Evolutionary conservation across 2,797 vertebrate species (phyloP), one percentile per base, ranked within the genome.

Genomic region (Mormyrus proboscirostris): DNA sequence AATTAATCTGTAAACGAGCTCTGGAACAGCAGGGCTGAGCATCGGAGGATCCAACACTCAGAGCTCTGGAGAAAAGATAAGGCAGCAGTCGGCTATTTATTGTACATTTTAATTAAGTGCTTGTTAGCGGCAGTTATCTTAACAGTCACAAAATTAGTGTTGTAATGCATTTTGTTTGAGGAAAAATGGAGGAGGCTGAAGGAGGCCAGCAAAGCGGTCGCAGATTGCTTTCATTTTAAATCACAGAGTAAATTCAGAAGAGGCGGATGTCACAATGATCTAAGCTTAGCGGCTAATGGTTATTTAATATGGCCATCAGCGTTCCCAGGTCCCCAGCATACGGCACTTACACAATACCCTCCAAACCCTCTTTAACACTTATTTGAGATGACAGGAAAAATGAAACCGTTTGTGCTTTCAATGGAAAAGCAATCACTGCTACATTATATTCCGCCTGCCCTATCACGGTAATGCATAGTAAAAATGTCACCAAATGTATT

Each of bases 381-480:
- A 99, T 99, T 99, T 99, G 98, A 99, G 98, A 98, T 99, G 98
- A 99, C 98, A 99, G 98, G 98, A 99, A 99, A 99, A 99, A 99
- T 99, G 98, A 99, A 99, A 99, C 97, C 98, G 98, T 99, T 99
- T 99, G 98, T 98, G 98, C 98, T 99, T 98, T 98, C 98, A 98
- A 99, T 99, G 97, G 98, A 99, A 99, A 99, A 99, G 98, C 98
- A 99, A 99, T 99, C 98, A 99, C 97, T 97, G 98, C 97, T 98
- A 99, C 98, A 99, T 99, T 99, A 99, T 99, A 99, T 98, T 98
- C 97, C 95, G 97, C 97, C 98, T 98, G 98, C 98, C 98, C 98
- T 99, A 99, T 99, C 98, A 99, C 99, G 98, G 98, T 99, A 99
- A 99, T 99, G 98, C 97, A 96, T 97, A 98, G 97, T 99, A 99